These are phyloP conservation scores for Callipepla californica DNA, from an alignment of 2,113 vertebrate species.

Conservation along the genomic window DNA sequence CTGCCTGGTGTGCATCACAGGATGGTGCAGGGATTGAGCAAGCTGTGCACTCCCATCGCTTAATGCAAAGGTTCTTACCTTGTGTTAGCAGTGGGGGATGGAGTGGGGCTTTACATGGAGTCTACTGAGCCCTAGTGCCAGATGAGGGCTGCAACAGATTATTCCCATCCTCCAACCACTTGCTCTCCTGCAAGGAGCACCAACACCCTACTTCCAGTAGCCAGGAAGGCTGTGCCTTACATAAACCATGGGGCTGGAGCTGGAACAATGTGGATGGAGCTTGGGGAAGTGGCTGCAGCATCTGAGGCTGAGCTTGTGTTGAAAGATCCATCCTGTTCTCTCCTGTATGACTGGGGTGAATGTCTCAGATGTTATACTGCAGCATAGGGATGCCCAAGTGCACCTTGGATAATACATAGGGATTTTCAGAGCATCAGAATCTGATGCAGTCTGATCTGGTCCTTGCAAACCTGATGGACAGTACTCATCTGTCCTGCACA, in stretches of 20 bases:
- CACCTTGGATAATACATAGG: background rate
- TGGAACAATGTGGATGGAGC: background rate
- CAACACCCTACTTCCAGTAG: background rate
- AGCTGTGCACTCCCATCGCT: fast-evolving
- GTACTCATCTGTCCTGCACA: background rate
- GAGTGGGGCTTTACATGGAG: background rate
- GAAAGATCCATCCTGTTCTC: background rate
- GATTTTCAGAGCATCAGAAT: background rate
- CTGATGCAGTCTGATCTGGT: too few species aligned
- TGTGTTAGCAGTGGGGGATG: background rate
- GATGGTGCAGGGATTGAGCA: fast-evolving
- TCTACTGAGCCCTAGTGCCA: fast-evolving
- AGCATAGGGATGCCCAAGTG: background rate
- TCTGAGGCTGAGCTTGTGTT: background rate
- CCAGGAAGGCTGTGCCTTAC: fast-evolving
- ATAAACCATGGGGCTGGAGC: background rate
- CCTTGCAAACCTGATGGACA: background rate
- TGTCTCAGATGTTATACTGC: background rate
- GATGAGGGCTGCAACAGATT: background rate
- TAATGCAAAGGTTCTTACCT: fast-evolving
- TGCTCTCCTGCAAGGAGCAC: background rate
- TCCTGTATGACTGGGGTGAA: background rate
- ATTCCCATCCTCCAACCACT: background rate
- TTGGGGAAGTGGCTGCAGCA: background rate
- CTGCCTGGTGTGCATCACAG: too few species aligned